A percentile compares a stretch with the other conserved stretches of the same genome.
phyloP scores from a whole-genome alignment of 2,797 vertebrate genomes.

The Tadarida brasiliensis region DNA sequence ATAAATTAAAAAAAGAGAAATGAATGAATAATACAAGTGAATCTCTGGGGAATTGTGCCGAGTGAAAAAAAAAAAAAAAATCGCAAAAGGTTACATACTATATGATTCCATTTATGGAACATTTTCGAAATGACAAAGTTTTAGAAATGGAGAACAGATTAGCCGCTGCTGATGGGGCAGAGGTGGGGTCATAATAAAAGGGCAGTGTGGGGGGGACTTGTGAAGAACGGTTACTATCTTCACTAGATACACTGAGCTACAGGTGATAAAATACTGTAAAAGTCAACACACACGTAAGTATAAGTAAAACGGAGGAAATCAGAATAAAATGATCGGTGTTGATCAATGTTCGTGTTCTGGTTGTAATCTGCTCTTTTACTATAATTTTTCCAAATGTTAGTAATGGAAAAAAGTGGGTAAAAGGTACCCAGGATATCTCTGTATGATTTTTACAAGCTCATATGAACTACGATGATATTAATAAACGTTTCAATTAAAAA shows the following conservation, averaged over 20 bases:
- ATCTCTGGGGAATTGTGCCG: background rate
- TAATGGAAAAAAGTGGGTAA: background rate
- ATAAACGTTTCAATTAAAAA: background rate
- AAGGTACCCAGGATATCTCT: background rate
- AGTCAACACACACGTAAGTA: background rate
- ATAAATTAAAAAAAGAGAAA: background rate
- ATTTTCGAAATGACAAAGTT: conserved; percentile 31
- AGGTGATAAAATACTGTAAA: background rate
- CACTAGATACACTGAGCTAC: background rate
- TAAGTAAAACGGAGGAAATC: background rate
- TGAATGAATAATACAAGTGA: background rate
- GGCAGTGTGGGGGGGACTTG: background rate
- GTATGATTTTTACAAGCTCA: background rate
- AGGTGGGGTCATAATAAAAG: background rate
- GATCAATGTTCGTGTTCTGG: background rate
- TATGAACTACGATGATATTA: background rate
- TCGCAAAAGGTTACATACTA: background rate
- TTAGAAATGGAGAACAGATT: background rate
- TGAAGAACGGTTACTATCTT: background rate
- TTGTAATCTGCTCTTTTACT: background rate
- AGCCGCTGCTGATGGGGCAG: background rate
- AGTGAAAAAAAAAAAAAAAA: background rate
- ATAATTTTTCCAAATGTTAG: background rate
- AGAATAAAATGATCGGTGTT: background rate
- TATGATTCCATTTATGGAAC: background rate